These are phyloP conservation scores for Channa maculata DNA, from an alignment of 2,113 vertebrate species.

Conservation along the genomic window DNA sequence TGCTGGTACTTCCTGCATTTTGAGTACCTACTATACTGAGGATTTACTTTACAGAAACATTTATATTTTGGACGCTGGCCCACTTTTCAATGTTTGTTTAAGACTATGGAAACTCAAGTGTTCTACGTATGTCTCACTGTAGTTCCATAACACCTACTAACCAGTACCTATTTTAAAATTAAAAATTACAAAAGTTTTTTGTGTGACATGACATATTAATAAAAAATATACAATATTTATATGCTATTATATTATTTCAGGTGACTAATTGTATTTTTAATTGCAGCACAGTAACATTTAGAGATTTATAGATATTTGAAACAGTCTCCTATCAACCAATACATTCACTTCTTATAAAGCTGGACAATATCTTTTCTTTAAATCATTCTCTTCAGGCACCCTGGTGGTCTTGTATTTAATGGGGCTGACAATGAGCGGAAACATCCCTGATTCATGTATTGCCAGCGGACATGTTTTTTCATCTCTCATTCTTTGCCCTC, in stretches of 20 bases:
- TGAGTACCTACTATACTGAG: neutral
- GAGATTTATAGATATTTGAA: neutral
- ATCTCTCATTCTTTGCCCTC: neutral
- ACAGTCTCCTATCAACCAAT: too few relatives aligned
- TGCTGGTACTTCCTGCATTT: slow-evolving; percentile 1
- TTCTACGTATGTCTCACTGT: neutral
- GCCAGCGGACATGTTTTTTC: neutral
- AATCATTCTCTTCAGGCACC: neutral
- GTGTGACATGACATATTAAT: too few relatives aligned
- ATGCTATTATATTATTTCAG: neutral
- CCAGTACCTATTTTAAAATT: neutral
- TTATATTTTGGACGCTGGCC: neutral
- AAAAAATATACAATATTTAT: too few relatives aligned
- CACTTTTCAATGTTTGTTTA: neutral
- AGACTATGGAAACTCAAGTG: neutral
- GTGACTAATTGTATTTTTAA: neutral
- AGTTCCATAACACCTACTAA: neutral
- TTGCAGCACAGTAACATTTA: neutral
- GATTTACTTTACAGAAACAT: neutral
- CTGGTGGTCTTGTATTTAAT: neutral
- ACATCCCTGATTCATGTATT: too few relatives aligned
- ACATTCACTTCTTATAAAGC: neutral
- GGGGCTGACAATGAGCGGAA: neutral
- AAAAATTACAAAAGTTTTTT: neutral
- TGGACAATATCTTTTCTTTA: neutral